Evolutionary conservation across 2,113 vertebrate species (phyloP).

Genomic region (Micromys minutus): DNA sequence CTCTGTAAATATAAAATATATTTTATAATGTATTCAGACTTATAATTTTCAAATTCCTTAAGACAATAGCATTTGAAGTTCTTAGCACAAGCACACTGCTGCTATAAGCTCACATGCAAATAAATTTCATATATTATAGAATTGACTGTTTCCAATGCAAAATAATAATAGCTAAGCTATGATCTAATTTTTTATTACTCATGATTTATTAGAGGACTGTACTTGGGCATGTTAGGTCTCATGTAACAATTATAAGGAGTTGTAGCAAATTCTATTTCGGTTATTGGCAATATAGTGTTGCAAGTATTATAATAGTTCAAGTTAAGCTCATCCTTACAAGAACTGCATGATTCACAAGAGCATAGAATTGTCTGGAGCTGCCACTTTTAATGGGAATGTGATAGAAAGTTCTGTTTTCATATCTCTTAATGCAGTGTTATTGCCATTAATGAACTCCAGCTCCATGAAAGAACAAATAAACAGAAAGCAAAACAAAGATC

Average conservation of each 20-base stretch:
- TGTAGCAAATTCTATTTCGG: slow-evolving; percentile 35
- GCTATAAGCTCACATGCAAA: not conserved
- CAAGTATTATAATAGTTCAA: not conserved
- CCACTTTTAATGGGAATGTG: slow-evolving; percentile 57
- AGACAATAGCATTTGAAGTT: slow-evolving; percentile 35
- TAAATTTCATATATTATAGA: slow-evolving; percentile 43
- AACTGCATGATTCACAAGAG: slow-evolving; percentile 8
- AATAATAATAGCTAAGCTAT: not conserved
- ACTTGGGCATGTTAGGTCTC: slow-evolving; percentile 23
- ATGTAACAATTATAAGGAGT: slow-evolving; percentile 45
- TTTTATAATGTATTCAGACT: slow-evolving; percentile 18
- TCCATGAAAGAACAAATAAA: slow-evolving; percentile 30
- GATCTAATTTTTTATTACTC: slow-evolving; percentile 22
- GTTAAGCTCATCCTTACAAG: slow-evolving; percentile 55
- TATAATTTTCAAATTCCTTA: slow-evolving; percentile 8
- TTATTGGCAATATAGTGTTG: slow-evolving; percentile 42
- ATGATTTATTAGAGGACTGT: slow-evolving; percentile 9
- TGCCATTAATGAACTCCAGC: slow-evolving; percentile 38
- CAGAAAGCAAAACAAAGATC: slow-evolving; percentile 15
- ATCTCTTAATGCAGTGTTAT: slow-evolving; percentile 28
- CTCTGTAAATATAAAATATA: not conserved
- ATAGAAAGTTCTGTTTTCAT: slow-evolving; percentile 55
- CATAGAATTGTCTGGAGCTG: slow-evolving; percentile 30
- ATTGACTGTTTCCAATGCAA: slow-evolving; percentile 24
- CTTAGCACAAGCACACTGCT: not conserved